Conservation (phyloP, 2,888 invertebrate species). For the Allygus modestus region DNA sequence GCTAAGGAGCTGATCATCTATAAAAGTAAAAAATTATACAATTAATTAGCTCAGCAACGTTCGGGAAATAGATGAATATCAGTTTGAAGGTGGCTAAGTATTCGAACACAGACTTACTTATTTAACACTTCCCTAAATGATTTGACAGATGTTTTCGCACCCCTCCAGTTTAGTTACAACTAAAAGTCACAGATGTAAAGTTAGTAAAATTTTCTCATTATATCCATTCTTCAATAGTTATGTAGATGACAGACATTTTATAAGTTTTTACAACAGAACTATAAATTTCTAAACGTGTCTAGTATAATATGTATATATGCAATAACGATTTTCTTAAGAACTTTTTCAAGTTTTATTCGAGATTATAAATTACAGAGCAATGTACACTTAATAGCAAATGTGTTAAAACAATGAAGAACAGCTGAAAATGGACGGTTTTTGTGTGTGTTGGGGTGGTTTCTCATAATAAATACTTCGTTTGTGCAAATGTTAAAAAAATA, state of each 20-base stretch:
- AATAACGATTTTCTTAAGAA: background rate
- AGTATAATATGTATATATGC: background rate
- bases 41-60: too few species aligned
- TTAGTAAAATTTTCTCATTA: too few species aligned
- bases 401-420: conserved; percentile 12
- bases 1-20: background rate
- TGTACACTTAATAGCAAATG: conserved; percentile 1
- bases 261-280: too few species aligned
- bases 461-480: conserved; percentile 25
- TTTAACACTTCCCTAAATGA: too few species aligned
- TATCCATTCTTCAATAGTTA: too few species aligned
- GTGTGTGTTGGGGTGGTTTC: conserved; percentile 15
- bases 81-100: too few species aligned
- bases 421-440: conserved; percentile 57
- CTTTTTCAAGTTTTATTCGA: background rate
- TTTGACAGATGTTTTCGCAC: too few species aligned
- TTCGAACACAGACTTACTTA: too few species aligned
- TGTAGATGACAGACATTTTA: too few species aligned
- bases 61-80: too few species aligned
- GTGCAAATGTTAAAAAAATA: conserved; percentile 53
- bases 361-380: conserved; percentile 21
- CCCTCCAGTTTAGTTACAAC: too few species aligned
- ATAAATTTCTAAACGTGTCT: conserved; percentile 16
- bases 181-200: too few species aligned
- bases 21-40: background rate